phyloP scores from a whole-genome alignment of 2,888 invertebrate genomes.

The Bellardia bayeri region DNA sequence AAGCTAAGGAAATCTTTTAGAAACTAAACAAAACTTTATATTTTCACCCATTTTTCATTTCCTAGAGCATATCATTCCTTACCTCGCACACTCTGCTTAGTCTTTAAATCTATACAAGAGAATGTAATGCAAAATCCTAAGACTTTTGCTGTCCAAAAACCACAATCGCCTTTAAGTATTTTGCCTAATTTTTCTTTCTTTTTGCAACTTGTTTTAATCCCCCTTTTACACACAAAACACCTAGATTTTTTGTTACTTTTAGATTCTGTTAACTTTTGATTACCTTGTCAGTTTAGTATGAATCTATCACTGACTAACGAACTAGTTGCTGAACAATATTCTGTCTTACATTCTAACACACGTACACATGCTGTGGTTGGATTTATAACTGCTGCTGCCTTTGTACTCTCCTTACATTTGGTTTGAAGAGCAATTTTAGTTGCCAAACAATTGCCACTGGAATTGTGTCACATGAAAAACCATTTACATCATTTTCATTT shows the following conservation, averaged over 20 bases:
- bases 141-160: not conserved
- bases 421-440: not conserved
- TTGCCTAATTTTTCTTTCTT: slow-evolving; percentile 9
- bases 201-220: not conserved
- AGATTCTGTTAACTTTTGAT: not conserved
- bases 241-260: slow-evolving; percentile 3
- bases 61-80: too few relatives aligned
- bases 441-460: slow-evolving; percentile 8
- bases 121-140: not conserved
- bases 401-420: not conserved
- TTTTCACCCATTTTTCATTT: too few relatives aligned
- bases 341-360: not conserved
- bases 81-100: too few relatives aligned
- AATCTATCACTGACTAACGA: not conserved
- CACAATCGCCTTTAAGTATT: slow-evolving; percentile 27
- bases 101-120: too few relatives aligned
- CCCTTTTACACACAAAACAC: not conserved
- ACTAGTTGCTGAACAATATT: not conserved
- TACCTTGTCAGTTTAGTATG: slow-evolving; percentile 37
- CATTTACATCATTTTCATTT: slow-evolving; percentile 19
- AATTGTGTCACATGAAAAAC: not conserved
- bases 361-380: slow-evolving; percentile 5
- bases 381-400: not conserved
- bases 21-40: too few relatives aligned
- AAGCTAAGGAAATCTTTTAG: too few relatives aligned